Evolutionary conservation across 2,888 invertebrate genomes (phyloP).

Genomic region (Corbicula japonica): DNA sequence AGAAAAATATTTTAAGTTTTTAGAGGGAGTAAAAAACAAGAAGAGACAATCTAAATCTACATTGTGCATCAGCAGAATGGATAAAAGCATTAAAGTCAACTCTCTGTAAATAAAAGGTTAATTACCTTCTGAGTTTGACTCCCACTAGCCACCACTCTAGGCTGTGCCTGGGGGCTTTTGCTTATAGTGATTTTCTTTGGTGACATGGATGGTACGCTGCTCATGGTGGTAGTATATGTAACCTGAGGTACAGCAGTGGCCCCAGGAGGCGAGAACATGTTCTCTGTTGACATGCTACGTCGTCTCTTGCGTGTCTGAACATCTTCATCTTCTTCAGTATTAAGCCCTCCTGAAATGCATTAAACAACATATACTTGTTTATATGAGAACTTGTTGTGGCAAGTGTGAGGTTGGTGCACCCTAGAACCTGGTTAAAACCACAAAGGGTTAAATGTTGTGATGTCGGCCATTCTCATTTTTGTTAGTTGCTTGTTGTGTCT

Average conservation of each 20-base stretch:
- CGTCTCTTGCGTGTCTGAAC: slow-evolving; percentile 73
- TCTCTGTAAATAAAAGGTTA: no score
- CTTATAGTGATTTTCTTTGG: slow-evolving; percentile 84
- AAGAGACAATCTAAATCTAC: no score
- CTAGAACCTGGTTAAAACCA: no score
- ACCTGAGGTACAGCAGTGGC: slow-evolving; percentile 77
- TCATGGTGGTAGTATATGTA: slow-evolving; percentile 77
- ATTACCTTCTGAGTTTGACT: slow-evolving; percentile 78
- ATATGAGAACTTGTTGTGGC: neutral
- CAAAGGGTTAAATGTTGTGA: no score
- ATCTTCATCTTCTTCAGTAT: slow-evolving; percentile 84
- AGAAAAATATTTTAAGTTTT: no score
- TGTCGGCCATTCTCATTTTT: no score
- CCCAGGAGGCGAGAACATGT: slow-evolving; percentile 72
- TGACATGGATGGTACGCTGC: slow-evolving; percentile 75
- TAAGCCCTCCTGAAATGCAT: slow-evolving; percentile 74
- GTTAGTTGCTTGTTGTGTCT: no score
- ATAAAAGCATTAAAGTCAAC: no score
- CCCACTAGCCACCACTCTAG: slow-evolving; percentile 65
- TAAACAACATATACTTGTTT: neutral
- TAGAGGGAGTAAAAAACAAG: no score
- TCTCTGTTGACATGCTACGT: slow-evolving; percentile 80
- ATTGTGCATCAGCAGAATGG: no score
- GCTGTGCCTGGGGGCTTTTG: slow-evolving; percentile 81
- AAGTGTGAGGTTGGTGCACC: no score